Evolutionary conservation across 2,797 vertebrate species (phyloP), one percentile per base, ranked within the genome.

Genomic region (Heteromormyrus szaboi): DNA sequence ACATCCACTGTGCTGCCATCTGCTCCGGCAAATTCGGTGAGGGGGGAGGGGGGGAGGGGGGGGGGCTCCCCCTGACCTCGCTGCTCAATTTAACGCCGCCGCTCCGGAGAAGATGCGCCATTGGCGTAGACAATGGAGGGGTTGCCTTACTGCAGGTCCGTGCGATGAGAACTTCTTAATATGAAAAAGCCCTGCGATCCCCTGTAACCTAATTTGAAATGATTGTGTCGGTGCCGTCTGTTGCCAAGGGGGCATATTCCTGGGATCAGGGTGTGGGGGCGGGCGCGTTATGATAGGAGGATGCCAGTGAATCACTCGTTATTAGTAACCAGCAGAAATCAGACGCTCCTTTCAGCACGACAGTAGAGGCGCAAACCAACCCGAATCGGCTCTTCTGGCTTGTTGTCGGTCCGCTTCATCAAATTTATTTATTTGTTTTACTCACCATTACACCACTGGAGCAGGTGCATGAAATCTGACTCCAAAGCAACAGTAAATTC

Each of bases 381-480:
- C 72, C 56, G 83, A 88, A 91, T 90, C n/a, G 83, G 37, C 25
- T 65, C 89, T 87, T 81, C 50, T 53, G 83, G 17, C 81, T 85
- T 84, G 76, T 25, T 33, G 25, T 33, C 9, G 62, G 0, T 89
- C 85, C 19, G 17, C 54, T 17, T 22, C 7, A 25, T 59, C 79
- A 7, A 14, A 29, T 37, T 41, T 59, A 41, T 88, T 56, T 59
- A n/a, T 88, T 93, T 91, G 86, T 85, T 17, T 84, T 86, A 92
- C 94, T 95, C 93, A 96, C 96, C 96, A 95, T 96, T 96, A 96
- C 95, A 96, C 96, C 95, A 96, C 95, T 96, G 96, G 94, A 96
- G 95, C 94, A 94, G 96, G 96, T 95, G 96, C 95, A 97, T 97
- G 96, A 96, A 96, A 96, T 94, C 91, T 90, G 93, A 96, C 93